These are phyloP conservation scores for Acestrorhynchus altus DNA, from an alignment of 2,797 vertebrate species.

Conservation along the genomic window DNA sequence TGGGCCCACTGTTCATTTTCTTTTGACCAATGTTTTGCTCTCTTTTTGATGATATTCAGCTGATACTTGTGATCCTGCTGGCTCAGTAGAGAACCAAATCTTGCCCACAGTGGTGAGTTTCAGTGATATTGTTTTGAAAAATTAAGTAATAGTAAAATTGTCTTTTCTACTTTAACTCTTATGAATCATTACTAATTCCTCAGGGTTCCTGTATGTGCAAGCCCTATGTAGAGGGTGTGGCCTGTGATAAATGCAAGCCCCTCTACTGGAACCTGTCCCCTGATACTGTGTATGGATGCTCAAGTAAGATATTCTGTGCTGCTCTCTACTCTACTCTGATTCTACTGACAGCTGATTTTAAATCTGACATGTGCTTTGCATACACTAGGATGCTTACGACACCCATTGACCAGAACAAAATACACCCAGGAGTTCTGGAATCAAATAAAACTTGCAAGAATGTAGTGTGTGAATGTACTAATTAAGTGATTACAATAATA, in stretches of 20 bases:
- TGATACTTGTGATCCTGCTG: conserved; percentile 89
- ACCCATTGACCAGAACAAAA: too few species aligned
- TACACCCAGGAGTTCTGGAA: too few species aligned
- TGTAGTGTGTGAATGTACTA: too few species aligned
- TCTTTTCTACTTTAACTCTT: too few species aligned
- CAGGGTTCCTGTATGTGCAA: conserved; percentile 87
- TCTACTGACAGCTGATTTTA: too few species aligned
- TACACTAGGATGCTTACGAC: too few species aligned
- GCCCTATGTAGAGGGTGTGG: conserved; percentile 84
- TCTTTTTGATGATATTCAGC: conserved; percentile 67
- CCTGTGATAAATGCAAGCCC: conserved; percentile 90
- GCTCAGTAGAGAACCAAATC: conserved; percentile 73
- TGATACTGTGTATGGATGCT: conserved; percentile 86
- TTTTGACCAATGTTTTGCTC: not conserved
- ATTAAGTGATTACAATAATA: too few species aligned
- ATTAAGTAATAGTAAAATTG: too few species aligned
- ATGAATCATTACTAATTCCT: too few species aligned
- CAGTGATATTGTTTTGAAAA: not conserved
- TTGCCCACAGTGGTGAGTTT: conserved; percentile 73
- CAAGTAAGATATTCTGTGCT: conserved; percentile 79
- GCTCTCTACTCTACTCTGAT: not conserved
- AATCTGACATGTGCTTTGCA: too few species aligned
- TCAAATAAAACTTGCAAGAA: too few species aligned
- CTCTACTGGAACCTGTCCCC: conserved; percentile 93
- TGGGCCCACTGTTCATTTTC: too few species aligned